Evolutionary conservation across 2,888 invertebrate genomes (phyloP), one percentile per base, ranked within the genome.

Genomic region (Ctenicera cuprea): DNA sequence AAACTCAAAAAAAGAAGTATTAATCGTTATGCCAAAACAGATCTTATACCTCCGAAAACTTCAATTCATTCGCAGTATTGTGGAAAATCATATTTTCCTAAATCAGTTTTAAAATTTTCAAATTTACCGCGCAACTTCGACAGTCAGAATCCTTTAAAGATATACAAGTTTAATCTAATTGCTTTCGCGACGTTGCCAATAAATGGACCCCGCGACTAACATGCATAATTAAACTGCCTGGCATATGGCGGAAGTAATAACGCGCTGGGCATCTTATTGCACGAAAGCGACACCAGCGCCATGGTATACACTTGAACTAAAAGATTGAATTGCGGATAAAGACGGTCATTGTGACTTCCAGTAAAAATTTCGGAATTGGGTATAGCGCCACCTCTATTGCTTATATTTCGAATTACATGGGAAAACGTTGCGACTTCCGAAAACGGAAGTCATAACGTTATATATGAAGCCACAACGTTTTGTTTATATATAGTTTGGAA

Each of bases 271-370:
- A 11, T 38, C 1, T 38, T 38, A 38, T 8, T 38, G 38, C 38
- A 38, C 11, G 8, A 12, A 38, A 38, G 38, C 38, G 2, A 38
- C 38, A 9, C 3, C 38, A 38, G 38, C 12, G 38, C 38, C 38
- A 38, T 12, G 38, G 38, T 38, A 38, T 38, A 38, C 38, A 38
- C 38, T 38, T 38, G 11, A 38, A 38, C 38, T 38, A 38, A 38
- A 38, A 38, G 38, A 38, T 38, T 38, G 38, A 38, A 38, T 38
- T 38, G 38, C 38, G 38, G 38, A 38, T 38, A 38, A 38, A 12
- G 3, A 38, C 12, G 38, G 38, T 38, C 38, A 38, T 38, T 38
- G 5, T 38, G 38, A 38, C 38, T 38, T 38, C 38, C 38, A 11
- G 38, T 38, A 38, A 11, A 38, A 38, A 12, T 11, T 38, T 7